Evolutionary conservation across 2,888 invertebrate species (phyloP), one percentile per base, ranked within the genome.

Genomic region (Epistrophe eligans): DNA sequence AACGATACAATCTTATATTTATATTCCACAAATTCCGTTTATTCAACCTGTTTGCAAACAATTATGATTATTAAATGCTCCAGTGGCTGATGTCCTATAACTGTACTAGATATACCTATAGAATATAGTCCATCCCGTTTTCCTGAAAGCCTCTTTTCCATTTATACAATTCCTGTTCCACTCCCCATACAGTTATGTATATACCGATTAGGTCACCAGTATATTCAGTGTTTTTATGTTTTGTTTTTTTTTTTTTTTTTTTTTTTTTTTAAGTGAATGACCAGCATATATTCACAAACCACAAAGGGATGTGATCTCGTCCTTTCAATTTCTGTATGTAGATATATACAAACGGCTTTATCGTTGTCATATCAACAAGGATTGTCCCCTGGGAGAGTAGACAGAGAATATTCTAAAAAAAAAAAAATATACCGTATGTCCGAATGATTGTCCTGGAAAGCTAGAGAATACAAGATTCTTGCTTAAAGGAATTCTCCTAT

Each of bases 31-130:
- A 83, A 87, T 79, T 79, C 74, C 71, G 66, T 79, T 83, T 76
- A 57, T 72, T 83, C 79, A 87, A 87, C 83, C 79, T 87, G 87
- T 87, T 87, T 83, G 79, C 87, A 79, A 87, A 79, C 87, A 87
- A 87, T 83, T 83, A 87, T 87, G 76, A 79, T 87, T 87, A 82
- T 77, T 74, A 79, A 83, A 87, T 83, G 79, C 24, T 76, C 40
- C 62, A 71, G 52, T 82, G 85, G 82, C 77, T 45, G 13, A 19
- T 70, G 66, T n/a, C n/a, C n/a, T n/a, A n/a, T n/a, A 48, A 48
- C 66, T 67, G 35, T 2, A 10, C 64, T 38, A 2, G 2, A 32
- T 35, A 38, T 38, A 2, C 8, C 1, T 38, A 38, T 10, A 38
- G 60, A 19, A 35, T 17, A 38, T 9, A 28, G 24, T 15, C 15